These are phyloP conservation scores for Ischnura elegans DNA, from an alignment of 2,888 invertebrate genomes.

Conservation along the genomic window DNA sequence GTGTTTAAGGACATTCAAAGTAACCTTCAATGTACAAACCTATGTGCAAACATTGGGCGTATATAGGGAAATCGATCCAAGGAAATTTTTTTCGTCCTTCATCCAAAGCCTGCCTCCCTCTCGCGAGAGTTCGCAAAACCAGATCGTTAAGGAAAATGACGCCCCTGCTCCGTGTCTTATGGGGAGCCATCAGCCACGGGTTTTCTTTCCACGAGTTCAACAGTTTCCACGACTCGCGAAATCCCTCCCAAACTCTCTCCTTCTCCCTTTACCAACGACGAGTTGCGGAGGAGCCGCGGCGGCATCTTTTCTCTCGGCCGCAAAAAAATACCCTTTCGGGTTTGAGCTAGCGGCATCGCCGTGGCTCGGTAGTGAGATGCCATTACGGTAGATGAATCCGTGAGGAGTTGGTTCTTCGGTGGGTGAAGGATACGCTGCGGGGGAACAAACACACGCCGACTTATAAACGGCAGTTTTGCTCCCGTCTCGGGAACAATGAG, in stretches of 20 bases:
- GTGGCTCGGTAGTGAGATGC: constrained; percentile 49
- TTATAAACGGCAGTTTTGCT: background rate
- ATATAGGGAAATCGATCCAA: background rate
- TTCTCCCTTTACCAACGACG: too few species aligned
- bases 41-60: background rate
- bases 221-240: background rate
- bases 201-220: constrained; percentile 34
- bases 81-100: constrained; percentile 71
- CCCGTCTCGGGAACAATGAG: constrained; percentile 5
- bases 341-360: constrained; percentile 11
- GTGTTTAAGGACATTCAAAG: too few species aligned
- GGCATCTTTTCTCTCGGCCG: constrained; percentile 9
- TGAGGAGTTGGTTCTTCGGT: constrained; percentile 22
- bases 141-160: constrained; percentile 50
- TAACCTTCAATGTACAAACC: background rate
- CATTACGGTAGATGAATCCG: constrained; percentile 53
- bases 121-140: constrained; percentile 68
- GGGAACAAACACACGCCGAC: background rate
- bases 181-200: constrained; percentile 45
- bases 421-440: background rate
- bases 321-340: constrained; percentile 44
- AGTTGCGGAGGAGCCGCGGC: background rate
- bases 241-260: constrained; percentile 26
- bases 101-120: constrained; percentile 69
- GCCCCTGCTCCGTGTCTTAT: constrained; percentile 20